Base-by-base conservation (phyloP, 1,140 invertebrate genomes). In the Monomorium pharaonis region DNA sequence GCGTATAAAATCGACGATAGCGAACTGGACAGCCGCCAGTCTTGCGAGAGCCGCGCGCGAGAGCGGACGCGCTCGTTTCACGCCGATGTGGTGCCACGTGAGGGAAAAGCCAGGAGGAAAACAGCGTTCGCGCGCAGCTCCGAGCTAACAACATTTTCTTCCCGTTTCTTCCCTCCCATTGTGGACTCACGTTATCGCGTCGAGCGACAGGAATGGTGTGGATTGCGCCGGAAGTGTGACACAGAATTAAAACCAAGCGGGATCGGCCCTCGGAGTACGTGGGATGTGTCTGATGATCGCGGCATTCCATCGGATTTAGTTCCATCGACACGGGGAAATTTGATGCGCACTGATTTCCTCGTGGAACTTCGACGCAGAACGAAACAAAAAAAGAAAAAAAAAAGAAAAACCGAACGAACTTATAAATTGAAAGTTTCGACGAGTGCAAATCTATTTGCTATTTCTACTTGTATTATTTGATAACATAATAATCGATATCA, bases 1-100 rank as follows among this genome's bases (percentile, higher is more conserved):
- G 77, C 77, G 74, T 90, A 90, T 90, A 90, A 90, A 90, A 88
- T 86, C 89, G 86, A 90, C 89, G 89, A 90, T 90, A 90, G 89
- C 74, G 63, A 86, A 54, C 89, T 76, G 84, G 86, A 86, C 84
- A 76, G 83, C 62, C 89, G 89, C 86, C 89, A 90, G 89, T 90
- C 74, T 90, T 83, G 89, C 89, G 89, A 88, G 86, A 90, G 74
- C 86, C 83, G 86, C 75, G 86, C 89, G 86, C 89, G 89, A 86
- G 89, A 90, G 84, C 85, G 89, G 89, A 90, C 84, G 89, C 49
- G 85, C 69, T 87, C 44, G 88, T 85, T 80, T 44, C 2, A 89
- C 88, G 86, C 58, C 76, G 86, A 84, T 80, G 83, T 72, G 84
- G 51, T 65, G 85, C 85, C 67, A 83, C 78, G 78, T 80, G 85